Base-by-base conservation (phyloP, 2,888 invertebrate species). In the Phlogophora meticulosa region DNA sequence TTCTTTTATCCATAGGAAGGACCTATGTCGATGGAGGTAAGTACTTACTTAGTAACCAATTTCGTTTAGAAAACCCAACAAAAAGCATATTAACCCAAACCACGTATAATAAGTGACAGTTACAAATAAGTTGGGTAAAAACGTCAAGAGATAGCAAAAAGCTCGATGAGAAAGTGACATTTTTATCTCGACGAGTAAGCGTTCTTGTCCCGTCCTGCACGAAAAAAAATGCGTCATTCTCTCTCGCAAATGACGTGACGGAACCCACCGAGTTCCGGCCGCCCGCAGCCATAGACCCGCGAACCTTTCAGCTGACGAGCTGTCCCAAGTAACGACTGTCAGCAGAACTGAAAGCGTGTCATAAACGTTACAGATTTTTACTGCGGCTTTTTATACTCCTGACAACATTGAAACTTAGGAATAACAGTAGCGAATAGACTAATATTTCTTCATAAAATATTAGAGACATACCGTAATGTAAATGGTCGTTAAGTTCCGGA, bases 221-320 rank as follows among this genome's bases (percentile, higher is more conserved):
- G 67, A 75, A 78, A 76, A 76, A 84, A 83, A 85, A 85, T 83
- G 79, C 81, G 80, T 65, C 28, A 74, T 79, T 80, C 77, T 79
- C 73, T 73, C 73, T 72, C 81, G 73, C 87, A 88, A 88, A 88
- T 85, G 87, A 88, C 84, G 77, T 76, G 82, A 80, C 84, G 81
- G 76, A 74, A 81, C 76, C 83, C 77, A 80, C 82, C 80, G 81
- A 78, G 88, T 87, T 87, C 87, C 88, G 88, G 86, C 83, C 82
- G 85, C 87, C 86, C 81, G 83, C 81, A 85, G 85, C 84, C 84
- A 84, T 82, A 79, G 83, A 75, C 79, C 71, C 68, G 73, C 81
- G 81, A 84, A 81, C 84, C 85, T 87, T 89, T 87, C 87, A 88
- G 87, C 85, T 81, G 79, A 78, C 83, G 72, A 80, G 76, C 76